These are phyloP conservation scores for Drosophila limbata DNA, from an alignment of 2,888 invertebrate genomes.

Conservation along the genomic window DNA sequence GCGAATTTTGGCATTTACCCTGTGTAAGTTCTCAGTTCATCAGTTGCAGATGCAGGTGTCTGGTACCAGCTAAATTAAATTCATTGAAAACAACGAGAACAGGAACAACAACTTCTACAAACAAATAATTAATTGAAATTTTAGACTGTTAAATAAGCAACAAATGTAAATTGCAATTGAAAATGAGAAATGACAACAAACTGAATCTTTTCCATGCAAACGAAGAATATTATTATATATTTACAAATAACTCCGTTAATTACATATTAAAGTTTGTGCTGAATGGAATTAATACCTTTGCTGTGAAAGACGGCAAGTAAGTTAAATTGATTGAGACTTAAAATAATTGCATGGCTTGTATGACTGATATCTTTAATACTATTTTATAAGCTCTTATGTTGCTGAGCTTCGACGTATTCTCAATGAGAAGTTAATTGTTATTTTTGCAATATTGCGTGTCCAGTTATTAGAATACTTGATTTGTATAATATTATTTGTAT, in stretches of 20 bases:
- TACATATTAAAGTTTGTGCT: conserved; percentile 31
- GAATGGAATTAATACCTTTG: conserved; percentile 18
- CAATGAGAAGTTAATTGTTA: too few relatives aligned
- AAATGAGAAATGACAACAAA: conserved; percentile 22
- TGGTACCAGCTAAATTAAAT: conserved; percentile 33
- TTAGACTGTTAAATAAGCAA: conserved; percentile 23
- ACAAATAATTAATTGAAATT: conserved; percentile 54
- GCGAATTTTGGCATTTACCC: conserved; percentile 39
- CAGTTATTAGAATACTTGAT: too few relatives aligned
- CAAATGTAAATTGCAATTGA: conserved; percentile 28
- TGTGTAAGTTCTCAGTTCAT: conserved; percentile 16
- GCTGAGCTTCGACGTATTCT: too few relatives aligned
- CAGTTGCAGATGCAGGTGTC: conserved; percentile 9
- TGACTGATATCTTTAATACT: neutral
- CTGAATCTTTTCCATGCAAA: conserved; percentile 19
- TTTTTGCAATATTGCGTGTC: too few relatives aligned
- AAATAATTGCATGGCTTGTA: conserved; percentile 26
- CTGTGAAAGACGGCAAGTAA: conserved; percentile 17
- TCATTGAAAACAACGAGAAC: conserved; percentile 15
- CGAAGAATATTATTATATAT: conserved; percentile 25
- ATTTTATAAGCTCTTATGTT: neutral
- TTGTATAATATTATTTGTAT: too few relatives aligned
- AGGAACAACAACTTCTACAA: conserved; percentile 10
- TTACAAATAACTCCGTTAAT: conserved; percentile 46
- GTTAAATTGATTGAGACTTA: conserved; percentile 31